Conservation (phyloP, 2,113 vertebrate genomes). For the western clawed frog (Xenopus tropicalis) region DNA sequence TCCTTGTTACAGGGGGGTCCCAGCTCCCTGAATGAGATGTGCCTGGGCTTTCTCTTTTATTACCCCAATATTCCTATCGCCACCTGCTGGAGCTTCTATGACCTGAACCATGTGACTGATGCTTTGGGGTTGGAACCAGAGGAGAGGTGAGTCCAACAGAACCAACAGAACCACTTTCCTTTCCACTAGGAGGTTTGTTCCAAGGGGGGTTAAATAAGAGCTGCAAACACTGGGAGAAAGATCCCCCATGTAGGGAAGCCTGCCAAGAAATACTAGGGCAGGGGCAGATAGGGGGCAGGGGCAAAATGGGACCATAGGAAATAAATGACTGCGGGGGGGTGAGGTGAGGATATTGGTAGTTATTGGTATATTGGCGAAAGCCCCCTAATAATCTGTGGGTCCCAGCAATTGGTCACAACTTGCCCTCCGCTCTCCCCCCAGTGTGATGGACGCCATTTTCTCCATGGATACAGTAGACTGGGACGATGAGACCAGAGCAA, state of each 20-base stretch:
- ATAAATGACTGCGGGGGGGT: too few relatives aligned
- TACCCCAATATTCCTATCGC: slow-evolving; percentile 67
- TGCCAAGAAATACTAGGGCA: too few relatives aligned
- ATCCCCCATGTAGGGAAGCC: too few relatives aligned
- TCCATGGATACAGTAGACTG: slow-evolving; percentile 54
- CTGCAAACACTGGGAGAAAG: too few relatives aligned
- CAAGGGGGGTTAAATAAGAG: too few relatives aligned
- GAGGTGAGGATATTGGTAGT: too few relatives aligned
- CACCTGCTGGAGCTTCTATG: slow-evolving; percentile 63
- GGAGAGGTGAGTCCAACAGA: slow-evolving; percentile 54
- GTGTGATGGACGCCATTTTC: slow-evolving; percentile 55
- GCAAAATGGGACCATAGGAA: too few relatives aligned
- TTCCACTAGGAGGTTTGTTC: too few relatives aligned
- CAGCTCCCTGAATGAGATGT: slow-evolving; percentile 75
- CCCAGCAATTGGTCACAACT: too few relatives aligned
- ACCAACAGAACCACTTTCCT: too few relatives aligned
- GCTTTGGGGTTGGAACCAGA: slow-evolving; percentile 49
- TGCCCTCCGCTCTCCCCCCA: slow-evolving; percentile 21
- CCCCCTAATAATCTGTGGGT: not conserved
- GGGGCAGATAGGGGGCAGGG: too few relatives aligned
- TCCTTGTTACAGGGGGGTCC: slow-evolving; percentile 63
- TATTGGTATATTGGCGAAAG: too few relatives aligned
- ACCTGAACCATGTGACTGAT: slow-evolving; percentile 34
- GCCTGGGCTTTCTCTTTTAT: slow-evolving; percentile 72
- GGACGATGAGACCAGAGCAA: slow-evolving; percentile 53